phyloP scores from a whole-genome alignment of 2,888 invertebrate species.

The Pharmacophagus antenor region DNA sequence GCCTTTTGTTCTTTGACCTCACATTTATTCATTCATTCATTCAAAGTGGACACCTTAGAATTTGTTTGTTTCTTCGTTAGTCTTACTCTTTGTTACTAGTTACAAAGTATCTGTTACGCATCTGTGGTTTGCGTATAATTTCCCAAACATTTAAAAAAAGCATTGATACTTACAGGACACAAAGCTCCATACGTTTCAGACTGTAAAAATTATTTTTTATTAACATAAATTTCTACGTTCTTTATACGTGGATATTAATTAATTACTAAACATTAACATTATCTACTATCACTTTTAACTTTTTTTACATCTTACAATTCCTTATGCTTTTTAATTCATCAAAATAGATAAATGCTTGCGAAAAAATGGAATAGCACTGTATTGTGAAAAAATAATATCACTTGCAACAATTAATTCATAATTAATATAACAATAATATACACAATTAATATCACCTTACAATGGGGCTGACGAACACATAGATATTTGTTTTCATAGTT shows the following conservation, averaged over 20 bases:
- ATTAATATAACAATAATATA: no score
- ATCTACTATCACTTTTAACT: background rate
- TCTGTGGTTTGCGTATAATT: no score
- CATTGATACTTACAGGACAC: slow-evolving; percentile 61
- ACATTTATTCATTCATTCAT: no score
- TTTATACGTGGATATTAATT: background rate
- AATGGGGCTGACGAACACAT: slow-evolving; percentile 55
- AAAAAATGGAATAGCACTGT: background rate
- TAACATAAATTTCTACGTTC: background rate
- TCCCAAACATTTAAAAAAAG: background rate
- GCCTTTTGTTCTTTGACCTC: no score
- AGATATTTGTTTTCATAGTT: slow-evolving; percentile 54
- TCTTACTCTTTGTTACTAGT: no score
- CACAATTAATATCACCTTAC: slow-evolving; percentile 58
- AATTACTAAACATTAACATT: background rate
- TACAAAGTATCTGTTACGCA: no score
- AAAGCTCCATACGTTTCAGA: slow-evolving; percentile 58
- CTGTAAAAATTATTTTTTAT: slow-evolving; percentile 42
- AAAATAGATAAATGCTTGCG: background rate
- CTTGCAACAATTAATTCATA: no score
- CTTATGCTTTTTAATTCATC: background rate
- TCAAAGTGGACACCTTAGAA: no score
- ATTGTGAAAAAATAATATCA: background rate
- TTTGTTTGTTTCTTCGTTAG: no score
- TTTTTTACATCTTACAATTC: background rate